Percentiles rank a stretch among this genome's conserved stretches.
Evolutionary conservation across 1,140 invertebrate genomes (phyloP).

Genomic region (Panagrolaimus sp.): DNA sequence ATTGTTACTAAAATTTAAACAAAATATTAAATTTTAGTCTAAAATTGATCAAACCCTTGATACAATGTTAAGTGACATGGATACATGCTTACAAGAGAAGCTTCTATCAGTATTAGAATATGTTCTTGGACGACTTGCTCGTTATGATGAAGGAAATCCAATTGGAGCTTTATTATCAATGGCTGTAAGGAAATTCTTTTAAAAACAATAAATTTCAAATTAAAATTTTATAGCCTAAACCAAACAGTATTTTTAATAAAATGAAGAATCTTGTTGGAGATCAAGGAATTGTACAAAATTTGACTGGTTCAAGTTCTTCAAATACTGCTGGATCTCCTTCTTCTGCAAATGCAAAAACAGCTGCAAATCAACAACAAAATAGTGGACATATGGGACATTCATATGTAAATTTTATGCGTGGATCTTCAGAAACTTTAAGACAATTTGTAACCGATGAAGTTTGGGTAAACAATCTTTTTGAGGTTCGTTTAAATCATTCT

Average conservation of each 20-base stretch:
- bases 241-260: slow-evolving; percentile 56
- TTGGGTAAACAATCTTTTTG: slow-evolving; percentile 93
- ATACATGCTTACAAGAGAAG: slow-evolving; percentile 54
- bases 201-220: neutral
- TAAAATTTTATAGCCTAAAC: slow-evolving; percentile 59
- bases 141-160: slow-evolving; percentile 94
- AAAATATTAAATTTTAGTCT: slow-evolving; percentile 53
- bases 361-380: slow-evolving; percentile 25
- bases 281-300: slow-evolving; percentile 34
- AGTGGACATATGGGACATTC: slow-evolving; percentile 73
- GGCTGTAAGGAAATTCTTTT: slow-evolving; percentile 63
- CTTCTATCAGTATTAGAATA: slow-evolving; percentile 82
- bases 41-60: slow-evolving; percentile 59
- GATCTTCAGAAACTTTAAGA: slow-evolving; percentile 92
- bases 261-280: slow-evolving; percentile 59
- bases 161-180: slow-evolving; percentile 95
- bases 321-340: slow-evolving; percentile 20
- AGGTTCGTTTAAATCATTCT: slow-evolving; percentile 65
- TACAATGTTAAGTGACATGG: slow-evolving; percentile 59
- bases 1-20: slow-evolving; percentile 15
- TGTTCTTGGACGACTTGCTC: slow-evolving; percentile 82
- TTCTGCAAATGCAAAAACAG: slow-evolving; percentile 26
- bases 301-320: slow-evolving; percentile 15
- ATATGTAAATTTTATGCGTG: slow-evolving; percentile 93
- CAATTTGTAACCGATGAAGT: slow-evolving; percentile 93